Evolutionary conservation across 1,140 invertebrate species (phyloP).

Genomic region (Dysdera silvatica): DNA sequence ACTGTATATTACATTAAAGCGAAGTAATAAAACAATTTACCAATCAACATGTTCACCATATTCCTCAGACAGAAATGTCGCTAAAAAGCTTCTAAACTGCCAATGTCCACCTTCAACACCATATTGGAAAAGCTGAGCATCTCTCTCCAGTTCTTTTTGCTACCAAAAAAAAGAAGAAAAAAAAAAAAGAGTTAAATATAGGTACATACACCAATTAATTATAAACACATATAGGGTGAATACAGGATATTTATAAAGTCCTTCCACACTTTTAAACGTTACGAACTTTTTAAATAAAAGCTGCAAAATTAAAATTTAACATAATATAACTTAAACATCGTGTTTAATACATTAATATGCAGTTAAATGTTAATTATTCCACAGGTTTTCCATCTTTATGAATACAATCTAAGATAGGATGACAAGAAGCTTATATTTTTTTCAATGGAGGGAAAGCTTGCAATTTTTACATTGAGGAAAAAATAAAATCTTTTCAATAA

Average conservation of each 20-base stretch:
- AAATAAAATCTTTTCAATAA: too few relatives aligned
- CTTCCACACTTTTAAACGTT: background rate
- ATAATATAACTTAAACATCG: background rate
- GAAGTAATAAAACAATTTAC: slow-evolving; percentile 29
- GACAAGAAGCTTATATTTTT: too few relatives aligned
- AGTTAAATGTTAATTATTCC: too few relatives aligned
- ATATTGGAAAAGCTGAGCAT: slow-evolving; percentile 39
- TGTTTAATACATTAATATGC: too few relatives aligned
- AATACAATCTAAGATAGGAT: too few relatives aligned
- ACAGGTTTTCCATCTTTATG: too few relatives aligned
- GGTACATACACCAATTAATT: too few relatives aligned
- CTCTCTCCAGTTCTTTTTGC: slow-evolving; percentile 20
- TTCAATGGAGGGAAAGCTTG: too few relatives aligned
- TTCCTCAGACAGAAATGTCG: slow-evolving; percentile 41
- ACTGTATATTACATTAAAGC: background rate
- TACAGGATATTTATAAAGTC: background rate
- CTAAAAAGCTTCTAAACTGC: slow-evolving; percentile 37
- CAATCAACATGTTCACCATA: slow-evolving; percentile 40
- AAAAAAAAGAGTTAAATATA: background rate
- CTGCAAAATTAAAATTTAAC: background rate
- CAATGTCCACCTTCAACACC: slow-evolving; percentile 37
- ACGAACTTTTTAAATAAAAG: background rate
- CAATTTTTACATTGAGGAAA: too few relatives aligned
- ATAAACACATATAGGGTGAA: too few relatives aligned
- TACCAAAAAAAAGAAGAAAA: background rate